Evolutionary conservation across 2,113 vertebrate genomes (phyloP).

Genomic region (Tonatia bakeri): DNA sequence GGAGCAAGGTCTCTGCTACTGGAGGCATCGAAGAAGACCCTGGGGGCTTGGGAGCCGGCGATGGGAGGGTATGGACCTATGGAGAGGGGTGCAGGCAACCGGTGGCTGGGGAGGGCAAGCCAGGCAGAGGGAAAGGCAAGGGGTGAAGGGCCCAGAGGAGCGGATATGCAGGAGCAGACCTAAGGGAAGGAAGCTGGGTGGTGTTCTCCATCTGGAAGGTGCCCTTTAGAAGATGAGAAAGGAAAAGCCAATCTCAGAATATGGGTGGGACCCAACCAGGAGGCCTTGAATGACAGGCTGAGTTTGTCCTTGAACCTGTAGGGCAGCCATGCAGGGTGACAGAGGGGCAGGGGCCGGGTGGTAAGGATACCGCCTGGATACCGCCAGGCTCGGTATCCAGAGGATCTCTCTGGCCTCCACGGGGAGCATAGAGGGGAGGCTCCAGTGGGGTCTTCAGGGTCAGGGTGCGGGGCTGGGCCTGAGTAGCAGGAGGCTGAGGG

Average conservation of each 20-base stretch:
- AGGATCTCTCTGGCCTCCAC: neutral
- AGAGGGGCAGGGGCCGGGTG: accelerated
- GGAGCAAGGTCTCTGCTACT: neutral
- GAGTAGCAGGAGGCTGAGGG: neutral
- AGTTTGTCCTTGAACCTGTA: neutral
- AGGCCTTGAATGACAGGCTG: neutral
- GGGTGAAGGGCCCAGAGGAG: neutral
- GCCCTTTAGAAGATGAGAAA: neutral
- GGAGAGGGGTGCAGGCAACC: neutral
- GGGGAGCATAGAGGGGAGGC: accelerated
- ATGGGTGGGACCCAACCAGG: neutral
- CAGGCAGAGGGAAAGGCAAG: neutral
- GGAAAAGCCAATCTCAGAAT: neutral
- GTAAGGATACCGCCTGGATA: too few species aligned
- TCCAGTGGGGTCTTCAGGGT: neutral
- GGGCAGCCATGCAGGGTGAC: neutral
- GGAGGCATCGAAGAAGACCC: neutral
- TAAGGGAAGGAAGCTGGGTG: neutral
- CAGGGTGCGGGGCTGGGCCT: neutral
- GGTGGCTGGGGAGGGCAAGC: neutral
- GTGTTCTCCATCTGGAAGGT: neutral
- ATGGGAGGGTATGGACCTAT: neutral
- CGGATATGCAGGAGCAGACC: neutral
- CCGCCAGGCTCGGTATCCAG: neutral
- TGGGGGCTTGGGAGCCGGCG: neutral